Base-by-base conservation (phyloP, 2,113 vertebrate genomes). In the Cynoglossus semilaevis region DNA sequence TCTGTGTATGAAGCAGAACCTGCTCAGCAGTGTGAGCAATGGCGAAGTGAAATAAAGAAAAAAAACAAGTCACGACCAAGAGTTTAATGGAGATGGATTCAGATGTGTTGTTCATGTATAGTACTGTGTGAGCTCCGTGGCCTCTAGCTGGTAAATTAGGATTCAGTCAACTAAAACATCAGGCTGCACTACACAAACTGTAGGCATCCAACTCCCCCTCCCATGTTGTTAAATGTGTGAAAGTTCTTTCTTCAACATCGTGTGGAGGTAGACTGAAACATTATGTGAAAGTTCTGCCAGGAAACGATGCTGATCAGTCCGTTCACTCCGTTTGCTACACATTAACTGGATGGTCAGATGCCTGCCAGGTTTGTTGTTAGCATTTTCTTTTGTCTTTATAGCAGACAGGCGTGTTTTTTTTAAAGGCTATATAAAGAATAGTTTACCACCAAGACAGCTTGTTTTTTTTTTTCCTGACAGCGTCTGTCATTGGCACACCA, bases 51-150 rank as follows among this genome's bases (percentile, higher is more conserved):
- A 13, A 63, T 66, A 69, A 64, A 83, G 79, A 41, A 63, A 67
- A 67, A 64, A 83, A 80, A 56, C 61, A 70, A 54, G 62, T 65
- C 80, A 74, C 78, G 79, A 63, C 72, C 16, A 55, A 58, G 63
- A 64, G 80, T 59, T 72, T 84, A 89, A 88, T 87, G 84, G 87
- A 86, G 84, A 89, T 77, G 74, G 87, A 88, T 89, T 78, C 87
- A 86, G 85, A 87, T 59, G 54, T 83, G 77, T 72, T 46, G 61
- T 70, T 70, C 5, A 18, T 37, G 63, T 52, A 72, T 70, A 83
- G 71, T 80, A 76, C 80, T 76, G 71, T 60, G 85, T 63, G 77
- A 37, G 82, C 74, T 78, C 70, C 70, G 74, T 69, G 60, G 74
- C 61, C 47, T 71, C 83, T 85, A 67, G 79, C 65, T 80, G 51